These are phyloP conservation scores for Hemaris fuciformis DNA, from an alignment of 2,888 invertebrate genomes.

Conservation along the genomic window DNA sequence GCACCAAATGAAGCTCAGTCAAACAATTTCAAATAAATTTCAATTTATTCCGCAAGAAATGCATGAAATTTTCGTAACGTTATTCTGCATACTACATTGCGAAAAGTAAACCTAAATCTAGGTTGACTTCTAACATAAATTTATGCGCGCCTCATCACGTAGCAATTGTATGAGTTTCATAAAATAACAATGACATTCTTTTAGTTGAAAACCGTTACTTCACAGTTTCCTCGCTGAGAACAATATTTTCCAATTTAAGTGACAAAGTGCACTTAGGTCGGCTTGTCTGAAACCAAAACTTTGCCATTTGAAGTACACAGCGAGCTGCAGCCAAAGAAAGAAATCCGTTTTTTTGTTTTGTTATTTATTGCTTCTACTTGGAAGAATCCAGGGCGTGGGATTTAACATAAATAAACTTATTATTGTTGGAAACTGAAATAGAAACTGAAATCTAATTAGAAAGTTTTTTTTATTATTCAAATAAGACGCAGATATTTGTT, in stretches of 20 bases:
- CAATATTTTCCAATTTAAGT: constrained; percentile 80
- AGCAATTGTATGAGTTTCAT: constrained; percentile 30
- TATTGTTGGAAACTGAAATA: background rate
- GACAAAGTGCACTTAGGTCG: constrained; percentile 80
- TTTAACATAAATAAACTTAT: background rate
- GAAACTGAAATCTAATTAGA: background rate
- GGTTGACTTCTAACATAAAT: background rate
- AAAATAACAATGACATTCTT: constrained; percentile 45
- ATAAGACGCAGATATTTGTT: no score
- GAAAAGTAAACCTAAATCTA: background rate
- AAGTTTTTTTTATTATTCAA: no score
- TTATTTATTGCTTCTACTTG: constrained; percentile 36
- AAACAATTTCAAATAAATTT: background rate
- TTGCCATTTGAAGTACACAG: constrained; percentile 74
- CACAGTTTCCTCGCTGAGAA: constrained; percentile 61
- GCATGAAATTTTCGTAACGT: background rate
- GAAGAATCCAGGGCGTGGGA: background rate
- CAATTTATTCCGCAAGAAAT: background rate
- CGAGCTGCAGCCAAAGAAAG: constrained; percentile 54
- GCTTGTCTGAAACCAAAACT: constrained; percentile 77
- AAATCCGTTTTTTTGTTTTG: constrained; percentile 42
- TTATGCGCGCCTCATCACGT: background rate
- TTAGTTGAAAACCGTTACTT: constrained; percentile 52
- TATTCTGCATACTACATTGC: background rate
- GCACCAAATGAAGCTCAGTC: no score